Evolutionary conservation across 1,140 invertebrate genomes (phyloP).

Genomic region (Apis cerana): DNA sequence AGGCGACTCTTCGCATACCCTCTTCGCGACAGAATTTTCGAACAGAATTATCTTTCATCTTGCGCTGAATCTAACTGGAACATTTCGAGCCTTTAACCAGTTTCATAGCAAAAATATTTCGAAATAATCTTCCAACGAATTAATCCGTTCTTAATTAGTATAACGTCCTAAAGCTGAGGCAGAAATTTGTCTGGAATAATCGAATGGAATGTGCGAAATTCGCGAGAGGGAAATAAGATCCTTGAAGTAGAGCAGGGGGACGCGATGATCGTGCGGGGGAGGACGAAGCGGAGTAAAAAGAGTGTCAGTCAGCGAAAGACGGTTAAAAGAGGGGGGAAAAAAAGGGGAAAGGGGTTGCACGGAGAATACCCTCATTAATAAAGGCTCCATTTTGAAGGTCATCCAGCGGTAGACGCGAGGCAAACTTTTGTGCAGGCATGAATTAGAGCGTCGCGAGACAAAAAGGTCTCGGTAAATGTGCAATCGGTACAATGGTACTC

Average conservation of each 20-base stretch:
- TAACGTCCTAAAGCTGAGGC: too few species aligned
- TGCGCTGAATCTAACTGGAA: neutral
- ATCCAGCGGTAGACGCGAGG: slow-evolving; percentile 49
- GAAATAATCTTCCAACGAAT: too few species aligned
- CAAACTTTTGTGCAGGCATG: slow-evolving; percentile 57
- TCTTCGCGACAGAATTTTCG: slow-evolving; percentile 34
- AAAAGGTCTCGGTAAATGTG: slow-evolving; percentile 53
- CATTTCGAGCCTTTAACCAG: neutral
- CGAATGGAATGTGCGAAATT: neutral
- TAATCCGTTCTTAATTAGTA: too few species aligned
- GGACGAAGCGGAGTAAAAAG: slow-evolving; percentile 19
- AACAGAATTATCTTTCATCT: neutral
- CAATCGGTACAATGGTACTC: slow-evolving; percentile 50
- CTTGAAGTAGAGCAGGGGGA: neutral
- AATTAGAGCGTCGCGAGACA: slow-evolving; percentile 60
- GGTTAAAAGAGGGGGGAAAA: slow-evolving; percentile 1
- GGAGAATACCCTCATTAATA: slow-evolving; percentile 71
- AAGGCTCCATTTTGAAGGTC: slow-evolving; percentile 64
- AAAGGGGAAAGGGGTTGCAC: slow-evolving; percentile 17
- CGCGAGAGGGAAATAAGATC: slow-evolving; percentile 29
- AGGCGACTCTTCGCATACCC: neutral
- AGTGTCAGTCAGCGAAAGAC: slow-evolving; percentile 53
- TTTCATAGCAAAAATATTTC: neutral
- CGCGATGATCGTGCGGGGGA: slow-evolving; percentile 25
- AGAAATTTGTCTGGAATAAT: too few species aligned